These are phyloP conservation scores for Madoqua kirkii DNA, from an alignment of 2,113 vertebrate genomes.

Conservation along the genomic window DNA sequence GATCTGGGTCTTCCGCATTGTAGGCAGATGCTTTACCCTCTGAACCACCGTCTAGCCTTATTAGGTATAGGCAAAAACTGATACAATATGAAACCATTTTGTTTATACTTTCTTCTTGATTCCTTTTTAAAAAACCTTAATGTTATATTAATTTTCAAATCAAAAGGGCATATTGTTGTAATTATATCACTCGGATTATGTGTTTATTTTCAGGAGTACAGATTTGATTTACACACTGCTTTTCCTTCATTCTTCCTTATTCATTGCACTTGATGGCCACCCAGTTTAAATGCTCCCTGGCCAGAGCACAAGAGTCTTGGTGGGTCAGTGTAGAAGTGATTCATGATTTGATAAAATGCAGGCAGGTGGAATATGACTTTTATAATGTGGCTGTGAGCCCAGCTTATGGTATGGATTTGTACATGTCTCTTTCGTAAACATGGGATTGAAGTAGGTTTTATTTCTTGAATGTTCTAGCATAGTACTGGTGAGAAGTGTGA, in stretches of 20 bases:
- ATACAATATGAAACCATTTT: slow-evolving; percentile 75
- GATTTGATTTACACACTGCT: slow-evolving; percentile 80
- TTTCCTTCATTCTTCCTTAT: slow-evolving; percentile 76
- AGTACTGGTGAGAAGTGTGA: slow-evolving; percentile 64
- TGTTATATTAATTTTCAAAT: slow-evolving; percentile 77
- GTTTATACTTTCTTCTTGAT: slow-evolving; percentile 79
- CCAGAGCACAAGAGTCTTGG: slow-evolving; percentile 64
- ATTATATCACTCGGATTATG: slow-evolving; percentile 78
- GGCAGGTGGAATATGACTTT: slow-evolving; percentile 75
- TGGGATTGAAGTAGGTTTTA: slow-evolving; percentile 53
- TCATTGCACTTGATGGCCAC: slow-evolving; percentile 74
- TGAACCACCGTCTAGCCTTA: background rate
- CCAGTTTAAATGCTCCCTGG: slow-evolving; percentile 74
- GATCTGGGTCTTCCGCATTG: too few species aligned
- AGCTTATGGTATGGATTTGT: slow-evolving; percentile 63
- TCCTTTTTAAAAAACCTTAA: slow-evolving; percentile 36
- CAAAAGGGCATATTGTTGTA: slow-evolving; percentile 78
- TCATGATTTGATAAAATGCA: slow-evolving; percentile 79
- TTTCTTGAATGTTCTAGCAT: slow-evolving; percentile 66
- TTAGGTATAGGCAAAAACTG: slow-evolving; percentile 72
- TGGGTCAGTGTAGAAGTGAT: slow-evolving; percentile 62
- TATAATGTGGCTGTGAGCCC: slow-evolving; percentile 72
- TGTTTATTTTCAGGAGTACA: slow-evolving; percentile 75
- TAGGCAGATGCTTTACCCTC: too few species aligned
- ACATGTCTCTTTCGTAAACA: slow-evolving; percentile 67